Base-by-base conservation (phyloP, 1,140 invertebrate species). In the Globodera ellingtonae region DNA sequence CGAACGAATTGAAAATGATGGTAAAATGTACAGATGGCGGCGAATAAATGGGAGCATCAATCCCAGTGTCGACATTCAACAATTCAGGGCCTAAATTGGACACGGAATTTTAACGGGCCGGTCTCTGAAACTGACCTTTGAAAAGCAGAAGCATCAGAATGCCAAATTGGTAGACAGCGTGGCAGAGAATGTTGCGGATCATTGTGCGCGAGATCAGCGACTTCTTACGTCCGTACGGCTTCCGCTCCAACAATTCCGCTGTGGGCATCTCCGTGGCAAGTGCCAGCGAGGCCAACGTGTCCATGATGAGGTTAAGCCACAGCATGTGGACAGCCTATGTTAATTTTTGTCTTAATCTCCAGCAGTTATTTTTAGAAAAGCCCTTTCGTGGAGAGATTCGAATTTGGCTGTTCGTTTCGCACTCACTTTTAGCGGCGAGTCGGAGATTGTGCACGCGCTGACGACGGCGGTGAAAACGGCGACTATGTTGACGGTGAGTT, bases 261-360 rank as follows among this genome's bases (percentile, higher is more conserved):
- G 96, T 98, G 44, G 97, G 97, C 91, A 98, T 91, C 92, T 99
- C 97, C 21, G 97, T 99, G 78, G 97, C 97, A 85, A 99, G 92
- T 72, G 97, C 98, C 80, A 99, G 92, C 0, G 97, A 99, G 74
- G 98, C 97, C 73, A 99, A 91, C n/a, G 97, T 99, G 92, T 99
- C 97, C 97, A 99, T 99, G 90, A 99, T 99, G 70, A 99, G 92
- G 90, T 99, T 99, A 70, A 99, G 96, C 97, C 97, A 99, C 86
- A 99, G 93, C 97, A 99, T 83, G 93, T 99, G 97, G 76, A 99
- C 97, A 86, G 97, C 97, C 98, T 82, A 9, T n/a, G n/a, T n/a
- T n/a, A n/a, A n/a, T n/a, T n/a, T n/a, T n/a, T n/a, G n/a, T n/a
- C n/a, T n/a, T n/a, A n/a, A n/a, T n/a, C n/a, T n/a, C n/a, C n/a